These are phyloP conservation scores for Drosophila murphyi DNA, from an alignment of 1,140 invertebrate species.

Conservation along the genomic window DNA sequence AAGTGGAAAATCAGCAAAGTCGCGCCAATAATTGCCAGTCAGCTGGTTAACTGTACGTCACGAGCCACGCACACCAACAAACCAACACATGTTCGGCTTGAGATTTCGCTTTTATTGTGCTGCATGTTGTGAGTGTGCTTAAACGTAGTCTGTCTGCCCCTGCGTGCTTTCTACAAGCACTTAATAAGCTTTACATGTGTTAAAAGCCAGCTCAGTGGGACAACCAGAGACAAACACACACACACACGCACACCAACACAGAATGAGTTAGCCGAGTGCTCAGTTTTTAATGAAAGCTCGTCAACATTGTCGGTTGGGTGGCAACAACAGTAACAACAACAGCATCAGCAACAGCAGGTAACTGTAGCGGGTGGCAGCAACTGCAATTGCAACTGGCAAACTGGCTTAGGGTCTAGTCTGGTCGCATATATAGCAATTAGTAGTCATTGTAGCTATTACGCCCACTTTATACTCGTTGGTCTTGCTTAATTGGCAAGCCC, in stretches of 20 bases:
- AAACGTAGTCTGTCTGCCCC: slow-evolving; percentile 24
- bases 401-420: slow-evolving; percentile 14
- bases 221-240: slow-evolving; percentile 8
- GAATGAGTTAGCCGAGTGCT: slow-evolving; percentile 11
- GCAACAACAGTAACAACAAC: not conserved
- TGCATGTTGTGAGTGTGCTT: slow-evolving; percentile 9
- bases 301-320: slow-evolving; percentile 56
- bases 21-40: slow-evolving; percentile 50
- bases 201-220: slow-evolving; percentile 16
- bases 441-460: slow-evolving; percentile 55
- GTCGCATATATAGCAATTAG: slow-evolving; percentile 42
- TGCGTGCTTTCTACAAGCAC: slow-evolving; percentile 55
- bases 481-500: slow-evolving; percentile 36
- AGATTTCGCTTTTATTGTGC: slow-evolving; percentile 50
- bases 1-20: slow-evolving; percentile 47
- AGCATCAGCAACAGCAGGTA: slow-evolving; percentile 23
- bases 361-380: not conserved
- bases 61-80: not conserved
- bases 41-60: slow-evolving; percentile 16
- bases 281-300: slow-evolving; percentile 76
- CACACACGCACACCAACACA: not conserved
- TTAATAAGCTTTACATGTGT: slow-evolving; percentile 58
- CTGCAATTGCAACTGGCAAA: slow-evolving; percentile 18
- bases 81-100: slow-evolving; percentile 2
- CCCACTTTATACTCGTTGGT: slow-evolving; percentile 9